Percentiles rank a stretch among this genome's conserved stretches.
Evolutionary conservation across 2,888 invertebrate genomes (phyloP).

Genomic region (Caenorhabditis japonica): DNA sequence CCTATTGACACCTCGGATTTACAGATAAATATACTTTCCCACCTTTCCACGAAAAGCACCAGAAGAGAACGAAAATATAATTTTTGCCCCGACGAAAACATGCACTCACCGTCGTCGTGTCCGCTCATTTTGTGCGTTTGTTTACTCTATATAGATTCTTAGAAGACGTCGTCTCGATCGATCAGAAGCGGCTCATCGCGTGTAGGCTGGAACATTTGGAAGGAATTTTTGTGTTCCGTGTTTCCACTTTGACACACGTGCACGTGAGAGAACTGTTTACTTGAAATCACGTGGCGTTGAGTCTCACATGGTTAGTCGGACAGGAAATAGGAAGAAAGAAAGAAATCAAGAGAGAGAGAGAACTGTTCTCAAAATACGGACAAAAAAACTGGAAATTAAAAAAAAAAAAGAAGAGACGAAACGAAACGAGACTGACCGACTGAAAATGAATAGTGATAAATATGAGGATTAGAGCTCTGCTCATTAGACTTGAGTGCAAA

Average conservation of each 20-base stretch:
- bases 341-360: background rate
- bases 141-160: slow-evolving; percentile 8
- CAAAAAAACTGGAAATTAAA: too few relatives aligned
- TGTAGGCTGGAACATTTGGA: background rate
- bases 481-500: slow-evolving; percentile 19
- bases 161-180: slow-evolving; percentile 21
- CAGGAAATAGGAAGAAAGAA: slow-evolving; percentile 8
- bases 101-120: slow-evolving; percentile 26
- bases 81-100: too few relatives aligned
- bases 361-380: background rate
- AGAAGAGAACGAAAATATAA: too few relatives aligned
- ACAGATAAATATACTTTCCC: too few relatives aligned
- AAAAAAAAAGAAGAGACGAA: background rate
- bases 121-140: slow-evolving; percentile 21
- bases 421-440: too few relatives aligned
- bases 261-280: slow-evolving; percentile 32
- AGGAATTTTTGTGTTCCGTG: too few relatives aligned
- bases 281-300: slow-evolving; percentile 41
- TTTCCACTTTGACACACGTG: slow-evolving; percentile 23
- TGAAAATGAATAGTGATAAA: too few relatives aligned
- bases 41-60: too few relatives aligned
- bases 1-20: too few relatives aligned
- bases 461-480: too few relatives aligned
- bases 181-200: slow-evolving; percentile 22
- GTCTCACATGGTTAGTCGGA: slow-evolving; percentile 38